Percentiles rank a stretch among this genome's conserved stretches.
Conservation (phyloP, 1,140 invertebrate genomes). For the Phymorhynchus buccinoides region DNA sequence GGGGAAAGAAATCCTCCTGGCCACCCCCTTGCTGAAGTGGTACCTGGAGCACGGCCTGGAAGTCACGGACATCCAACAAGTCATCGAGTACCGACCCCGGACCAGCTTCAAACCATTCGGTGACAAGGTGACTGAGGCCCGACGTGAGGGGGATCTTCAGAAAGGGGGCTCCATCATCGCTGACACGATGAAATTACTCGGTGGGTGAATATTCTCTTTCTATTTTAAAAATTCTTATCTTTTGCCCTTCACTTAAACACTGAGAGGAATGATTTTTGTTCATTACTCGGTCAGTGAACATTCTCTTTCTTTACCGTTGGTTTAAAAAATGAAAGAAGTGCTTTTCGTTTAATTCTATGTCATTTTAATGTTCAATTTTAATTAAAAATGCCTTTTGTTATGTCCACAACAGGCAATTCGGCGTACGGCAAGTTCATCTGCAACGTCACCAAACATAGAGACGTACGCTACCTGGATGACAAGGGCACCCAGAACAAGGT, state of each 20-base stretch:
- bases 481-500: not conserved
- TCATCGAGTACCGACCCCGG: not conserved
- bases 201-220: too few relatives aligned
- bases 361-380: too few relatives aligned
- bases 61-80: not conserved
- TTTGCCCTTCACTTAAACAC: too few relatives aligned
- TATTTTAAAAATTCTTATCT: too few relatives aligned
- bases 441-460: not conserved
- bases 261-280: too few relatives aligned
- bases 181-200: not conserved
- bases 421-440: not conserved
- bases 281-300: too few relatives aligned
- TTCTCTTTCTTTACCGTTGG: too few relatives aligned
- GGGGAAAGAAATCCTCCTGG: not conserved
- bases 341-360: too few relatives aligned
- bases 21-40: slow-evolving; percentile 1
- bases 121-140: not conserved
- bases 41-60: not conserved
- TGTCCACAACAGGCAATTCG: too few relatives aligned
- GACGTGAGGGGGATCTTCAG: not conserved
- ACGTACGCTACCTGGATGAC: not conserved
- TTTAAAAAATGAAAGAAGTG: too few relatives aligned
- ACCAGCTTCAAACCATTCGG: not conserved
- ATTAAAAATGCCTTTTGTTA: too few relatives aligned
- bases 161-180: not conserved